Base-by-base conservation (phyloP, 2,797 vertebrate species). In the Silurus aristotelis region DNA sequence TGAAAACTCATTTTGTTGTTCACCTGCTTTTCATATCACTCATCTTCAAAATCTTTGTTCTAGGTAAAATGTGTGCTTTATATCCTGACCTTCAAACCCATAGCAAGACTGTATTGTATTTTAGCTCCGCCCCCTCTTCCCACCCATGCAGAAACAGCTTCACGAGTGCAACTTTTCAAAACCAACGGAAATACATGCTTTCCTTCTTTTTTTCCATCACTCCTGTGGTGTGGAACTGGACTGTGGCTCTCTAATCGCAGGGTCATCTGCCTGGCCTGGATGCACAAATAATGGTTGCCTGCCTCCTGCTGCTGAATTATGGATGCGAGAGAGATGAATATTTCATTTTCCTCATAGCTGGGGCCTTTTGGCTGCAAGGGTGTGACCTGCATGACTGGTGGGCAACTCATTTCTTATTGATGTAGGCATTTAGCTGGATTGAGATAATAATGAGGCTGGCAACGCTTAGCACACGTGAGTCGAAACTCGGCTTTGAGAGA, bases 301-400 rank as follows among this genome's bases (percentile, higher is more conserved):
- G 82, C 56, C 68, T 86, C 81, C 81, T 84, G 55, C 52, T 72
- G 27, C 68, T 90, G 80, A 89, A 88, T 89, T 88, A 90, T 90
- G 72, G 75, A 90, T 89, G 80, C 70, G 76, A 80, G 58, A 15
- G 27, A 85, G 77, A 88, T 89, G 0, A 85, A 89, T 88, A 88
- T 90, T 90, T 89, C 84, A 90, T 83, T 70, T 17, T 68, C 80
- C 76, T 89, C 79, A 70, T 87, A 84, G 78, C 87, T 77, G 84
- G 85, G 86, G 68, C 58, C 75, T 80, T 81, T 80, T 20, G 82
- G 79, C 31, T 6, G 61, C 48, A 27, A 80, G 64, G 84, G 77
- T 20, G 89, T 86, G 86, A 87, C 80, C 70, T 63, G 38, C 20
- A 27, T 9, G 80, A 87, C 83, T 52, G 38, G 27, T 6, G 19